A percentile compares a stretch with the other conserved stretches of the same genome.
Conservation (phyloP, 2,113 vertebrate genomes). For the Micromys minutus region DNA sequence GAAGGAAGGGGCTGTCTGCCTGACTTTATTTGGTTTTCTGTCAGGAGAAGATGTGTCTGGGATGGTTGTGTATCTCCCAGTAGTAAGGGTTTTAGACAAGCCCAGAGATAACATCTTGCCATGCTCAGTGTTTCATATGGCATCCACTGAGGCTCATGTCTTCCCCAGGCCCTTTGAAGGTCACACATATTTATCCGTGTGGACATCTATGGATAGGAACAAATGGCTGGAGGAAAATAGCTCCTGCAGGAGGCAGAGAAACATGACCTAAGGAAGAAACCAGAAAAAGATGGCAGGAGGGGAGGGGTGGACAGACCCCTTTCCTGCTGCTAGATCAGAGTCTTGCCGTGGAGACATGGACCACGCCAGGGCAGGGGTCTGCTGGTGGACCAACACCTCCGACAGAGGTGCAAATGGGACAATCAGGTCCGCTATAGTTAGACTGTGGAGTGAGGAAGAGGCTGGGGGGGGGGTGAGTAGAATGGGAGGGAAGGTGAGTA, state of each 20-base stretch:
- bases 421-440: not conserved
- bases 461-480: not conserved
- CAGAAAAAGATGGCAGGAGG: not conserved
- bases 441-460: too few relatives aligned
- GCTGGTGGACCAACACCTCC: not conserved
- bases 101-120: not conserved
- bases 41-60: not conserved
- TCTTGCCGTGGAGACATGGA: not conserved
- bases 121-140: not conserved
- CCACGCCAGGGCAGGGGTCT: not conserved
- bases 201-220: not conserved
- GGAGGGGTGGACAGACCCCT: not conserved
- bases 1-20: not conserved
- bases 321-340: not conserved
- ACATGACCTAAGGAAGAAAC: not conserved
- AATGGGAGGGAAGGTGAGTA: not conserved
- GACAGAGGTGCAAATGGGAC: not conserved
- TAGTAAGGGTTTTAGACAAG: not conserved
- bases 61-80: not conserved
- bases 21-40: not conserved
- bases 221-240: not conserved
- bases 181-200: not conserved
- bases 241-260: not conserved
- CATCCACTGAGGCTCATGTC: not conserved
- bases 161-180: not conserved